Evolutionary conservation across 2,888 invertebrate genomes (phyloP), one percentile per base, ranked within the genome.

Genomic region (Trisateles emortualis): DNA sequence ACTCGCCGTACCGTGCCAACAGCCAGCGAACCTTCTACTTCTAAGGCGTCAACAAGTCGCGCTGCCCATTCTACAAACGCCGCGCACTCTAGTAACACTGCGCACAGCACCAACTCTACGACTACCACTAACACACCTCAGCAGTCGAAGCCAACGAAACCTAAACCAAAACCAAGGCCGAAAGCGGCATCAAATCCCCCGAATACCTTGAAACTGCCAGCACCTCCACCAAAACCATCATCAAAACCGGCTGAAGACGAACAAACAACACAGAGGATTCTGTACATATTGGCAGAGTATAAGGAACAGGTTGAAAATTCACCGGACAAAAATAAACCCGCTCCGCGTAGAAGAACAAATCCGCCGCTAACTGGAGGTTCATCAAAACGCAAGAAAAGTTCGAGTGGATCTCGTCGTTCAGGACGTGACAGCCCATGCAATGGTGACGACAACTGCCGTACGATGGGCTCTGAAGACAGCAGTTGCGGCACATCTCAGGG

Each of bases 311-410:
- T 96, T 36, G 93, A 96, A 67, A 96, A 96, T 75, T 96, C 96
- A 0, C 96, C 96, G 0, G 96, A 96, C 83, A 96, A 96, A 76
- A 96, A 96, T 79, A 96, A 96, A 81, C 96, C 96, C 0, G 96
- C 96, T 0, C 96, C 96, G 0, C 92, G 96, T 36, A 90, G 96
- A 67, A 92, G 96, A 48, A 95, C 96, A 0, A 96, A 96, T 81
- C 95, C 95, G 10, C 96, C 96, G 0, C 95, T 95, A 0, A 95
- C 96, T 0, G 94, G 94, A 43, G 95, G 95, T 13, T 95, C 95
- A 36, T 94, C 95, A 0, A 96, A 96, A 59, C 94, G 96, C 36
- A 95, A 96, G 72, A 96, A 96, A 79, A 95, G 95, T 49, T 94
- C 94, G 17, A 94, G 94, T 51, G 93, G 94, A 33, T 93, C 94